phyloP scores from a whole-genome alignment of 2,113 vertebrate species.

The Nasalis larvatus region DNA sequence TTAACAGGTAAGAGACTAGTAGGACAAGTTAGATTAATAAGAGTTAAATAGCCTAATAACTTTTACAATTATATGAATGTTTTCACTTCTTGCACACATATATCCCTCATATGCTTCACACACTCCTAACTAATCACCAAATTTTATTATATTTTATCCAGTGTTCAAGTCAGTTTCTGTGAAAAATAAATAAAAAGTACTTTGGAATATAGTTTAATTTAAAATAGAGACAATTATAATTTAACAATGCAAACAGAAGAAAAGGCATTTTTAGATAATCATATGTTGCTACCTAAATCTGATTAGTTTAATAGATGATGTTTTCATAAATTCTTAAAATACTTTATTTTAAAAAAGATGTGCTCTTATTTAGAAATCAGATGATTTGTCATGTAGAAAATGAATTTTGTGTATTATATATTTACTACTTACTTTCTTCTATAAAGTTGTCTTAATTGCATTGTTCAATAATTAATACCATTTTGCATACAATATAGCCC shows the following conservation, averaged over 20 bases:
- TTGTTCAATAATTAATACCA: not conserved
- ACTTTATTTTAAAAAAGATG: constrained; percentile 4
- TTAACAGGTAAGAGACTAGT: not conserved
- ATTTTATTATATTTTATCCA: not conserved
- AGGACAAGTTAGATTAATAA: not conserved
- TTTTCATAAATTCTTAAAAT: not conserved
- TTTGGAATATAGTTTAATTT: not conserved
- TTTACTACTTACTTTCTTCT: not conserved
- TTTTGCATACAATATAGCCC: not conserved
- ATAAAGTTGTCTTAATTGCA: not conserved
- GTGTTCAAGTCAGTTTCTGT: not conserved
- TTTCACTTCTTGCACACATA: not conserved
- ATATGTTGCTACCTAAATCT: constrained; percentile 1
- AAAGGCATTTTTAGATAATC: not conserved
- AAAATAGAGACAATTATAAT: not conserved
- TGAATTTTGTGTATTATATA: not conserved
- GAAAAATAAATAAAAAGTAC: not conserved
- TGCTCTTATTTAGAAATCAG: not conserved
- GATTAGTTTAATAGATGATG: not conserved
- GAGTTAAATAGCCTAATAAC: not conserved
- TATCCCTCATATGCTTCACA: not conserved
- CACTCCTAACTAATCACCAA: not conserved
- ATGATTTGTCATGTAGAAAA: not conserved
- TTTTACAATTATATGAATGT: not conserved
- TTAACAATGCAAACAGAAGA: not conserved